Conservation (phyloP, 2,888 invertebrate species). For the Proisotoma minuta region DNA sequence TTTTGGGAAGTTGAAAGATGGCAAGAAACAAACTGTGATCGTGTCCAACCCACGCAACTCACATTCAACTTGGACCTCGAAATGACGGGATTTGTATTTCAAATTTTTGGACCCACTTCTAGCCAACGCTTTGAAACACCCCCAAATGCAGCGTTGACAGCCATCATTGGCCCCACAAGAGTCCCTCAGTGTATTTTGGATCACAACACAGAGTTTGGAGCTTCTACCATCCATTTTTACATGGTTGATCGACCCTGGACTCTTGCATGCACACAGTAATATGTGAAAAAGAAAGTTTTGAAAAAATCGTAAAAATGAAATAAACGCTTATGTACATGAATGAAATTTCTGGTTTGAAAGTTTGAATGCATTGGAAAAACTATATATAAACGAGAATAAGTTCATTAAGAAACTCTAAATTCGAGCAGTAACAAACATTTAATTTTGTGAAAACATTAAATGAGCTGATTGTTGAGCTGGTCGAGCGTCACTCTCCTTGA, state of each 20-base stretch:
- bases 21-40: neutral
- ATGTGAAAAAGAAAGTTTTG: too few relatives aligned
- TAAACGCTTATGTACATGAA: too few relatives aligned
- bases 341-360: too few relatives aligned
- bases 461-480: neutral
- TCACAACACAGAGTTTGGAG: neutral
- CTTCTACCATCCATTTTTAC: neutral
- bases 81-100: conserved; percentile 2
- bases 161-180: neutral
- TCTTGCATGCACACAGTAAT: neutral
- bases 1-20: conserved; percentile 17
- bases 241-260: neutral
- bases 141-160: neutral
- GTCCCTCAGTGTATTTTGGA: neutral
- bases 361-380: too few relatives aligned
- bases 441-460: too few relatives aligned
- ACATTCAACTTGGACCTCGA: neutral
- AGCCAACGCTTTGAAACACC: neutral
- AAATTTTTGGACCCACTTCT: neutral
- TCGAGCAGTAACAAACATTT: too few relatives aligned
- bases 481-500: neutral
- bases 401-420: too few relatives aligned
- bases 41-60: neutral
- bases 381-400: too few relatives aligned
- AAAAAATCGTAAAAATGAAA: too few relatives aligned